A percentile compares a stretch with the other conserved stretches of the same genome.
Conservation (phyloP, 2,888 invertebrate species). For the Pseudanteris insignis region DNA sequence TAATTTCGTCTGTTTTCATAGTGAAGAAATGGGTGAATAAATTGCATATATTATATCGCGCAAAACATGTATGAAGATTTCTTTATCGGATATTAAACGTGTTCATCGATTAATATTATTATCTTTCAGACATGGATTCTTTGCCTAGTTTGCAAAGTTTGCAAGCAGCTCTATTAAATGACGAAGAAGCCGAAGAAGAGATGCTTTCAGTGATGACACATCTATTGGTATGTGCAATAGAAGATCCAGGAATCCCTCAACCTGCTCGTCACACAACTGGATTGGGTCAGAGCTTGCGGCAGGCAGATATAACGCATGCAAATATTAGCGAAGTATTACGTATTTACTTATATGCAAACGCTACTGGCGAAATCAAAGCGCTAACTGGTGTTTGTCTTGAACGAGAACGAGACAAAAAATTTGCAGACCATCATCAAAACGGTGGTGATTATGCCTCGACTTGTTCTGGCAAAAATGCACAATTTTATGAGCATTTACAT, state of each 20-base stretch:
- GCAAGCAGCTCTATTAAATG: slow-evolving; percentile 84
- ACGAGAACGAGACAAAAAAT: slow-evolving; percentile 80
- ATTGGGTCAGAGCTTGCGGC: slow-evolving; percentile 87
- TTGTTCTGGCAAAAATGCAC: slow-evolving; percentile 78
- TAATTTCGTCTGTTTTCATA: too few species aligned
- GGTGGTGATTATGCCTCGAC: slow-evolving; percentile 75
- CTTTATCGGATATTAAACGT: too few species aligned
- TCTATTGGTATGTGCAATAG: slow-evolving; percentile 89
- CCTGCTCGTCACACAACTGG: slow-evolving; percentile 89
- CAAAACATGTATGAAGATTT: too few species aligned
- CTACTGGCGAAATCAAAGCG: slow-evolving; percentile 85
- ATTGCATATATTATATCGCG: too few species aligned
- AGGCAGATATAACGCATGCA: slow-evolving; percentile 89
- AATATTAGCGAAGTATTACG: slow-evolving; percentile 92
- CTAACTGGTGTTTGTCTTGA: slow-evolving; percentile 84
- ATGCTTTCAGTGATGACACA: slow-evolving; percentile 88
- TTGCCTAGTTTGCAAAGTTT: slow-evolving; percentile 87
- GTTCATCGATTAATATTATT: too few species aligned
- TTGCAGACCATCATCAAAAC: slow-evolving; percentile 85
- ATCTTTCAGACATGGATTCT: slow-evolving; percentile 80
- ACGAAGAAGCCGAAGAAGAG: slow-evolving; percentile 85
- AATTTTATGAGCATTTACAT: slow-evolving; percentile 81
- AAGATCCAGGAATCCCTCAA: slow-evolving; percentile 92
- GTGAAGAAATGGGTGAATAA: too few species aligned
- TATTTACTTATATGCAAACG: slow-evolving; percentile 90